A percentile compares a stretch with the other conserved stretches of the same genome.
Conservation (phyloP, 2,113 vertebrate species). For the Cathartes aura region DNA sequence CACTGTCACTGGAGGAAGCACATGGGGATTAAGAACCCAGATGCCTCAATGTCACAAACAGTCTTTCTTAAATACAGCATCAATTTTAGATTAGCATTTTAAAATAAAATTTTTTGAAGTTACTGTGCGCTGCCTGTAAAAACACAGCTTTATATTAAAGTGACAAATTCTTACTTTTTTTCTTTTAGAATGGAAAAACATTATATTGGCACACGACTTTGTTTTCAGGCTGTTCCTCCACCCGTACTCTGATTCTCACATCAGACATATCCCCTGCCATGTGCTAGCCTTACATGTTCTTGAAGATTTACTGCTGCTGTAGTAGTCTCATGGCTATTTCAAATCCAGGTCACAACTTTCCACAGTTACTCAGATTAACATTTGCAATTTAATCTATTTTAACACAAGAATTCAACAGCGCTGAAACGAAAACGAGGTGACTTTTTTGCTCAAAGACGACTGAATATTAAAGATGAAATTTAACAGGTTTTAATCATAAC, state of each 20-base stretch:
- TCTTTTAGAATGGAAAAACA: background rate
- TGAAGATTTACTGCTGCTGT: constrained; percentile 33
- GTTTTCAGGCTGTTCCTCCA: background rate
- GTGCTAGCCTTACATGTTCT: constrained; percentile 10
- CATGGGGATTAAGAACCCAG: background rate
- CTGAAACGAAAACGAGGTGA: constrained; percentile 35
- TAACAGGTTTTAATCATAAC: constrained; percentile 74
- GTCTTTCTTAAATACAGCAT: background rate
- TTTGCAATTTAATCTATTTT: constrained; percentile 62
- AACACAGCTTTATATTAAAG: background rate
- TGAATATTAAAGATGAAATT: constrained; percentile 68
- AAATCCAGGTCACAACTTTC: constrained; percentile 64
- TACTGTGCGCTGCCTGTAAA: background rate
- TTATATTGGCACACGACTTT: background rate
- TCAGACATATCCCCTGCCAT: background rate
- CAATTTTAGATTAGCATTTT: background rate
- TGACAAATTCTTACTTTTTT: background rate
- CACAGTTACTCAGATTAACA: constrained; percentile 30
- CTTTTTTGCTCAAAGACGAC: constrained; percentile 34
- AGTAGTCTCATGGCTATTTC: constrained; percentile 44
- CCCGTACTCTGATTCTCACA: background rate
- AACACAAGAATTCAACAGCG: constrained; percentile 27
- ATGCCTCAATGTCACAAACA: background rate
- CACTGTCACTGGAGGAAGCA: background rate
- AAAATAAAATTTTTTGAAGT: background rate